Evolutionary conservation across 2,113 vertebrate genomes (phyloP).

Genomic region (Dipodomys stephensi): DNA sequence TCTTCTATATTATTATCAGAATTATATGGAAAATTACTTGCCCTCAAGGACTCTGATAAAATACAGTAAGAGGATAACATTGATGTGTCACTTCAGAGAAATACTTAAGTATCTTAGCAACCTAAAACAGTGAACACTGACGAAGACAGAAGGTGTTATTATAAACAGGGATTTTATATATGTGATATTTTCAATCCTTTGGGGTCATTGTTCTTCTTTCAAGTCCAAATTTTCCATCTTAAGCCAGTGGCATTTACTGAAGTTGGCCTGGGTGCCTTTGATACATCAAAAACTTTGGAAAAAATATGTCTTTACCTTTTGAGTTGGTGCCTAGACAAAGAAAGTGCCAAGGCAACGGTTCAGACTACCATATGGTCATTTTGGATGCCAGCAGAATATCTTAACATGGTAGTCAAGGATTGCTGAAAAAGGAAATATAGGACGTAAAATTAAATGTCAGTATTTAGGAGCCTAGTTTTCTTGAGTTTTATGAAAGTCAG

Average conservation of each 20-base stretch:
- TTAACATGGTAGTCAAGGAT: neutral
- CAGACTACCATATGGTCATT: neutral
- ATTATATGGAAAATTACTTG: constrained; percentile 11
- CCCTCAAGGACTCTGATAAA: neutral
- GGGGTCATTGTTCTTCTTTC: neutral
- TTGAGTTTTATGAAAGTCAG: constrained; percentile 16
- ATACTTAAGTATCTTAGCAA: neutral
- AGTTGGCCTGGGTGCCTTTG: neutral
- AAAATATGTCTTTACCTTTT: constrained; percentile 46
- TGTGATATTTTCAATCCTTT: neutral
- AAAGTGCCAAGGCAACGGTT: neutral
- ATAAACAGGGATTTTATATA: neutral
- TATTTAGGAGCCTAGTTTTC: neutral
- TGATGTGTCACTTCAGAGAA: neutral
- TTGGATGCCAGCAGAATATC: constrained; percentile 31
- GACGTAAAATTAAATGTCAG: neutral
- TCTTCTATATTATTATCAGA: constrained; percentile 5
- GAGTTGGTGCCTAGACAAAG: constrained; percentile 4
- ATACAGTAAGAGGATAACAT: neutral
- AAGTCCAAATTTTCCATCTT: neutral
- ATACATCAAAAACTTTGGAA: constrained; percentile 13
- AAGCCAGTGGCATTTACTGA: neutral
- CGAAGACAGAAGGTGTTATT: neutral
- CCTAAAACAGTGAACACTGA: neutral
- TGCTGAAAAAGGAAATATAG: constrained; percentile 22